phyloP scores from a whole-genome alignment of 2,888 invertebrate species.

The Kuschelorhynchus macadamiae region DNA sequence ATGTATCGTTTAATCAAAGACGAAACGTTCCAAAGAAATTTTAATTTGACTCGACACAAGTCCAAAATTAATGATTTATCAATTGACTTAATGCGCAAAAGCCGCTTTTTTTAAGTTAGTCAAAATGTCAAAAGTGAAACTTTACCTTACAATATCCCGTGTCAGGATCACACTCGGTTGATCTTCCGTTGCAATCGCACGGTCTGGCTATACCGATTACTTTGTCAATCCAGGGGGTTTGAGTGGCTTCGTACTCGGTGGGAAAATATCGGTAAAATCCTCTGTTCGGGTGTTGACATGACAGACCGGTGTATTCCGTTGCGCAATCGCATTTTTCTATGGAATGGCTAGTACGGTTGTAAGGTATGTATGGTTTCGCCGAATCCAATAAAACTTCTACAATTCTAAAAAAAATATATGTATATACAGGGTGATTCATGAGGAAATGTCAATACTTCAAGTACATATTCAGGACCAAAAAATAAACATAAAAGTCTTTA shows the following conservation, averaged over 20 bases:
- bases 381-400: slow-evolving; percentile 86
- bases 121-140: too few species aligned
- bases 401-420: slow-evolving; percentile 64
- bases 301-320: slow-evolving; percentile 83
- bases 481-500: too few species aligned
- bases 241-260: slow-evolving; percentile 68
- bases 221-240: slow-evolving; percentile 74
- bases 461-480: too few species aligned
- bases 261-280: slow-evolving; percentile 88
- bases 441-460: too few species aligned
- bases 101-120: too few species aligned
- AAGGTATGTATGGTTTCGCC: slow-evolving; percentile 76
- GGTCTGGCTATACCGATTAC: slow-evolving; percentile 82
- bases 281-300: slow-evolving; percentile 89
- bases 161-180: slow-evolving; percentile 83
- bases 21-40: too few species aligned
- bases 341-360: slow-evolving; percentile 63
- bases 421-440: too few species aligned
- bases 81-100: too few species aligned
- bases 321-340: slow-evolving; percentile 92
- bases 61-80: too few species aligned
- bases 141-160: slow-evolving; percentile 88
- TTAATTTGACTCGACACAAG: too few species aligned
- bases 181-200: slow-evolving; percentile 87
- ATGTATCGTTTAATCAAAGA: too few species aligned